Base-by-base conservation (phyloP, 1,140 invertebrate species). In the Trichomalopsis sarcophagae region DNA sequence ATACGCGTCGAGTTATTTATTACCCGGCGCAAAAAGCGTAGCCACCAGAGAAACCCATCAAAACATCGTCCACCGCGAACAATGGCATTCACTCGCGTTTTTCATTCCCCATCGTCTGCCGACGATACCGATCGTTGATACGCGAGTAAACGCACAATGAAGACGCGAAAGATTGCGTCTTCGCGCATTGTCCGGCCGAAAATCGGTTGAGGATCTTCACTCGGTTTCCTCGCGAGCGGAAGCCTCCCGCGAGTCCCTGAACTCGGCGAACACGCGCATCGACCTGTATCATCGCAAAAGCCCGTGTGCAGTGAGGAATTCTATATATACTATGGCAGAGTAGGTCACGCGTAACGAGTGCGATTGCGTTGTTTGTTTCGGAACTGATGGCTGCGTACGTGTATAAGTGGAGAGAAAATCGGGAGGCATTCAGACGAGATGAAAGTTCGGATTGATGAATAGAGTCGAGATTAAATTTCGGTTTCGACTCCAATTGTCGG, bases 181-280 rank as follows among this genome's bases (percentile, higher is more conserved):
- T 23, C 2, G 9, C 21, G 14, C 33, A 82, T 82, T 82, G 69
- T 82, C 69, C 44, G 27, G 73, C 47, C 44, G 27, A 82, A 82
- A 82, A 82, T 74, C 23, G 17, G 14, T 4, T 40, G 13, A 88
- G 88, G 88, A 87, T 86, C 74, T 89, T 86, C 86, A 86, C 85
- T 88, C 71, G 87, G 75, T 82, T 87, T 84, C 81, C 66, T 36
- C 33, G 68, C 47, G 74, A 66, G 79, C 83, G 87, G 84, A 89
- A 88, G 50, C 80, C 68, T 17, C 30, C 74, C 0, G 33, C 3
- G n/a, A 30, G 69, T 87, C 62, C 81, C 36, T 84, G 81, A 86
- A 79, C 73, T 44, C 55, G 3, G 13, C n/a, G 10, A 5, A 44
- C 40, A 62, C 14, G 6, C 55, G 55, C 55, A 62, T 62, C 55